Percentiles rank a stretch among this genome's conserved stretches.
Evolutionary conservation across 2,113 vertebrate species (phyloP).

Genomic region (Corythoichthys haematopterus): DNA sequence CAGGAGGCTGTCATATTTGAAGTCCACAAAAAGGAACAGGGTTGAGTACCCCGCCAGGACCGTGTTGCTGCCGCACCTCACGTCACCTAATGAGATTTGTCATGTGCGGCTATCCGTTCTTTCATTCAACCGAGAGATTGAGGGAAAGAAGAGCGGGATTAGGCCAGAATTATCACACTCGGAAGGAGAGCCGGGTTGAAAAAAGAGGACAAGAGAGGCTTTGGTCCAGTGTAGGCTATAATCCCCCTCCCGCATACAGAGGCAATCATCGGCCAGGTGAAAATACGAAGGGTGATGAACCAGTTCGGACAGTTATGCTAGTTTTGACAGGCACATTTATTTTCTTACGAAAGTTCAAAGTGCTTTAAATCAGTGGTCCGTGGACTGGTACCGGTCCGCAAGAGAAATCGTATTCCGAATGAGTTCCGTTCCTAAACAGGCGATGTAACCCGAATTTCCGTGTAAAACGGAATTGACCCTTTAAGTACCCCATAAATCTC

Average conservation of each 20-base stretch:
- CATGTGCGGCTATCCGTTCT: slow-evolving; percentile 65
- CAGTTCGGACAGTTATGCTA: neutral
- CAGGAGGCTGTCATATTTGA: no score
- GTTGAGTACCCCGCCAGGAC: no score
- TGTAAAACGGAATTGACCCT: no score
- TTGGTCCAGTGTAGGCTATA: slow-evolving; percentile 11
- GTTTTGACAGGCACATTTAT: no score
- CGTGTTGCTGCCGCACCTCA: slow-evolving; percentile 26
- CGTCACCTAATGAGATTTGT: slow-evolving; percentile 68
- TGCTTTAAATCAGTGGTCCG: no score
- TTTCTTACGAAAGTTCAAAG: no score
- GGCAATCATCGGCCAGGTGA: slow-evolving; percentile 13
- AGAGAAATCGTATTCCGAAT: no score
- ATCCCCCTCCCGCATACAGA: slow-evolving; percentile 22
- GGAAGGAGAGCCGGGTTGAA: slow-evolving; percentile 40
- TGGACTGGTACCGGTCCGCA: no score
- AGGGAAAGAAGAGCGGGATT: slow-evolving; percentile 60
- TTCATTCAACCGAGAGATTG: slow-evolving; percentile 61
- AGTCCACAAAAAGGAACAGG: no score
- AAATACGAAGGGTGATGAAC: slow-evolving; percentile 7
- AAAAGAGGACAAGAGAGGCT: slow-evolving; percentile 24
- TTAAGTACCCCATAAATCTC: no score
- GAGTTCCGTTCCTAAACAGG: no score
- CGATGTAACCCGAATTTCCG: no score
- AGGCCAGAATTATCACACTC: slow-evolving; percentile 62